These are phyloP conservation scores for Pholis gunnellus DNA, from an alignment of 2,113 vertebrate species.

Conservation along the genomic window DNA sequence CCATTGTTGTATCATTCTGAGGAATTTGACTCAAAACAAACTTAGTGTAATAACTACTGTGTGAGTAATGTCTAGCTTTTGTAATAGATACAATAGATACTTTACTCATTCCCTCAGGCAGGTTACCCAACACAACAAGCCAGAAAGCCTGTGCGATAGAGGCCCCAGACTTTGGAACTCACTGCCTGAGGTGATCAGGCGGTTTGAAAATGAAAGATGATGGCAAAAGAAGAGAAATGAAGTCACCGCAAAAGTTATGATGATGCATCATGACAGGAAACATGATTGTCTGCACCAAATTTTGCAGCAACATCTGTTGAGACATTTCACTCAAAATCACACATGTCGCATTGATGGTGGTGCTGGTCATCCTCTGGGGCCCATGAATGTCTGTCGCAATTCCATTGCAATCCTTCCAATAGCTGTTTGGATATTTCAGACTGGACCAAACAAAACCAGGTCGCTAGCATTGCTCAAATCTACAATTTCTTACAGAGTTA, in stretches of 20 bases:
- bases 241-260: neutral
- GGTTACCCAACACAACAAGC: constrained; percentile 9
- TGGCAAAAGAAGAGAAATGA: neutral
- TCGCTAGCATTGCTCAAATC: too few relatives aligned
- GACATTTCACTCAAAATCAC: neutral
- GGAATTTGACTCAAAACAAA: constrained; percentile 28
- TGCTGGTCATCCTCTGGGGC: too few relatives aligned
- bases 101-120: constrained; percentile 15
- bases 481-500: neutral
- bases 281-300: neutral
- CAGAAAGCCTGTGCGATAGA: constrained; percentile 12
- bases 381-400: neutral
- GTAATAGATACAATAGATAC: constrained; percentile 29
- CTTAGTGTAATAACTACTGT: constrained; percentile 21
- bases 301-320: neutral
- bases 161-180: neutral
- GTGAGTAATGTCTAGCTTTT: constrained; percentile 43
- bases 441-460: neutral
- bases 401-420: neutral
- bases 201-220: neutral
- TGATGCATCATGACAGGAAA: neutral
- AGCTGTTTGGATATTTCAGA: neutral
- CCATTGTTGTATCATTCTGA: constrained; percentile 19
- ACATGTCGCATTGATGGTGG: neutral
- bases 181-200: neutral